phyloP scores from a whole-genome alignment of 2,113 vertebrate genomes.

The Typhlomys cinereus region DNA sequence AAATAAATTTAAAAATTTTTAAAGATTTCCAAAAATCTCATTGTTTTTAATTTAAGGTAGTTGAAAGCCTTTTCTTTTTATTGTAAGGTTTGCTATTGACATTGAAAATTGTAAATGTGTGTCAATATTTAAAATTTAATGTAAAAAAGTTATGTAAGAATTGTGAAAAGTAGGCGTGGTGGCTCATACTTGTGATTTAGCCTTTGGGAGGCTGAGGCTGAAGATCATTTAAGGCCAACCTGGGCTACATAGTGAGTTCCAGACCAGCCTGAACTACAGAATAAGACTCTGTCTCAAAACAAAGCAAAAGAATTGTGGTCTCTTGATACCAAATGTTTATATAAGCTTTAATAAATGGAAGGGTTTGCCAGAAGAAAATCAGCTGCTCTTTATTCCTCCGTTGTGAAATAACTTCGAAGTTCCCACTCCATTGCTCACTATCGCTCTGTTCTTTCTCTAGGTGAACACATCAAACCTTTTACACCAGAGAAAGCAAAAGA shows the following conservation, averaged over 20 bases:
- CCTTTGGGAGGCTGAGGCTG: not conserved
- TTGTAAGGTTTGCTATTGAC: conserved; percentile 63
- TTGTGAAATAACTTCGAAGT: conserved; percentile 51
- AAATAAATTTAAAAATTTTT: too few relatives aligned
- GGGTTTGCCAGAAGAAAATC: conserved; percentile 47
- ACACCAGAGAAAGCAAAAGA: conserved; percentile 87
- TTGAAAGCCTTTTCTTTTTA: conserved; percentile 56
- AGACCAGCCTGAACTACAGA: not conserved
- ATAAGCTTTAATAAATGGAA: conserved; percentile 18
- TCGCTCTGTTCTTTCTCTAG: conserved; percentile 66
- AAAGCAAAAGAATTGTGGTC: not conserved
- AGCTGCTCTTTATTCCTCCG: conserved; percentile 6
- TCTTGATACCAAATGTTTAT: conserved; percentile 20
- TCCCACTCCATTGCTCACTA: not conserved
- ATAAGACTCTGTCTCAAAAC: not conserved
- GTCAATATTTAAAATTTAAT: conserved; percentile 48
- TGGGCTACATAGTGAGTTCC: not conserved
- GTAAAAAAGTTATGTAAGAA: conserved; percentile 44
- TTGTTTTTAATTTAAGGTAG: conserved; percentile 55
- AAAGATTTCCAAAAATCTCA: conserved; percentile 64
- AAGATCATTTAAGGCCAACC: not conserved
- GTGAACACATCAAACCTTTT: conserved; percentile 89
- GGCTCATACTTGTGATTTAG: not conserved
- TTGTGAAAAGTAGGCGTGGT: not conserved
- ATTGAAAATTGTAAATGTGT: conserved; percentile 70